phyloP scores from a whole-genome alignment of 2,113 vertebrate species.

The Nicator chloris region DNA sequence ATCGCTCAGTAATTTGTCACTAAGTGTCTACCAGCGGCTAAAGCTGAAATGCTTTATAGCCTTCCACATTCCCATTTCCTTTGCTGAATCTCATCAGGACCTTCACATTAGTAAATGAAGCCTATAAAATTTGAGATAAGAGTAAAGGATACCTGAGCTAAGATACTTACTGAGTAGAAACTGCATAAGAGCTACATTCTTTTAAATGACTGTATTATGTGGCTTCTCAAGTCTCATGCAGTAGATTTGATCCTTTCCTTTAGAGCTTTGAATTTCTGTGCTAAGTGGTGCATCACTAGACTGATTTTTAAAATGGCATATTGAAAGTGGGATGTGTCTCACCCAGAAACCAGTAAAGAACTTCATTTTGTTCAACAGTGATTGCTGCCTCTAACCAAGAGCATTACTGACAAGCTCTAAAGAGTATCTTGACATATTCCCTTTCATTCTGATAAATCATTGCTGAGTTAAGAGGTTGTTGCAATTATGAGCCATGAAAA shows the following conservation, averaged over 20 bases:
- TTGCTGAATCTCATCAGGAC: slow-evolving; percentile 37
- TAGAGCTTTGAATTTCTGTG: neutral
- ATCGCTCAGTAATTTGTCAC: slow-evolving; percentile 21
- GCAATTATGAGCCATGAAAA: neutral
- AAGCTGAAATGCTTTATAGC: slow-evolving; percentile 10
- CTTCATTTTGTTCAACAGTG: neutral
- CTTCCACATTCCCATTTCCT: slow-evolving; percentile 26
- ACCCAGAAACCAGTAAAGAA: neutral
- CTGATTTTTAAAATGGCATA: neutral
- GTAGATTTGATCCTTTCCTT: neutral
- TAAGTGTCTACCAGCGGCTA: neutral
- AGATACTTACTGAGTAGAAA: neutral
- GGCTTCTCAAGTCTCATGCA: neutral
- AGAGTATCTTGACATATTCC: neutral
- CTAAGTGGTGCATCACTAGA: neutral
- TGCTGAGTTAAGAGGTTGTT: slow-evolving; percentile 2
- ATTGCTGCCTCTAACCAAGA: neutral
- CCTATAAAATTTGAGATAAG: slow-evolving; percentile 36
- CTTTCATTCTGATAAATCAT: neutral
- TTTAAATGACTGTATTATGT: neutral
- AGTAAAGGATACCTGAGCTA: slow-evolving; percentile 29
- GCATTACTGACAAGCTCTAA: neutral
- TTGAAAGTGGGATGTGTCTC: neutral
- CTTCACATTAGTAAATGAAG: slow-evolving; percentile 21
- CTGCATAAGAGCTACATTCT: neutral